phyloP scores from a whole-genome alignment of 2,797 vertebrate genomes.

The Tarsius wallacei region DNA sequence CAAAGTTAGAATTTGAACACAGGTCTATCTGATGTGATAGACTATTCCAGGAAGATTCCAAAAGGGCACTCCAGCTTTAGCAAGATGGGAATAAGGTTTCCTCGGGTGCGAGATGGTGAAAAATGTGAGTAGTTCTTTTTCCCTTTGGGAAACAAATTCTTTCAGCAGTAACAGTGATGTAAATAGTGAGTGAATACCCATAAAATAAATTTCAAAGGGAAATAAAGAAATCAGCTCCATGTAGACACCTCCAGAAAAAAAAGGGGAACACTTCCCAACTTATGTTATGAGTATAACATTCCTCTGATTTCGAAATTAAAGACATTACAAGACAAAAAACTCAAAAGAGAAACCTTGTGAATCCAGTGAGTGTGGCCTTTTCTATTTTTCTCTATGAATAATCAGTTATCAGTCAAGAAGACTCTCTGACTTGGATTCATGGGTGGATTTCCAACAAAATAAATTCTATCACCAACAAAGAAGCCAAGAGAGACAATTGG shows the following conservation, averaged over 20 bases:
- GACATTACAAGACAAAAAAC: background rate
- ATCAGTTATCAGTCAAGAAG: background rate
- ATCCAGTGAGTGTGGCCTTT: background rate
- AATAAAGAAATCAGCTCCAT: background rate
- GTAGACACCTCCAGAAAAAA: conserved; percentile 13
- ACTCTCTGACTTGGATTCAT: background rate
- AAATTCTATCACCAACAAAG: conserved; percentile 67
- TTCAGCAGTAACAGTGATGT: background rate
- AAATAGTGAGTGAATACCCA: background rate
- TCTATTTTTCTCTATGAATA: background rate
- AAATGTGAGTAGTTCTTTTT: background rate
- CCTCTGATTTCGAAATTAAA: conserved; percentile 16
- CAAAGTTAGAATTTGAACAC: background rate
- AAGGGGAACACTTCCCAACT: background rate
- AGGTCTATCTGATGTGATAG: background rate
- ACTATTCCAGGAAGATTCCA: background rate
- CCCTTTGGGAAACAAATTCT: conserved; percentile 20
- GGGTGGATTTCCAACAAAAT: conserved; percentile 58
- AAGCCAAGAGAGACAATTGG: conserved; percentile 63
- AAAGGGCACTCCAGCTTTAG: background rate
- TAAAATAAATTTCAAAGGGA: background rate
- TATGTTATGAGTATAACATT: background rate
- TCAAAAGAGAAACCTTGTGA: background rate
- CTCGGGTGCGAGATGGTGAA: background rate
- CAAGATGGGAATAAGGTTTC: background rate